Conservation (phyloP, 1,140 invertebrate species). For the Solenopsis invicta region DNA sequence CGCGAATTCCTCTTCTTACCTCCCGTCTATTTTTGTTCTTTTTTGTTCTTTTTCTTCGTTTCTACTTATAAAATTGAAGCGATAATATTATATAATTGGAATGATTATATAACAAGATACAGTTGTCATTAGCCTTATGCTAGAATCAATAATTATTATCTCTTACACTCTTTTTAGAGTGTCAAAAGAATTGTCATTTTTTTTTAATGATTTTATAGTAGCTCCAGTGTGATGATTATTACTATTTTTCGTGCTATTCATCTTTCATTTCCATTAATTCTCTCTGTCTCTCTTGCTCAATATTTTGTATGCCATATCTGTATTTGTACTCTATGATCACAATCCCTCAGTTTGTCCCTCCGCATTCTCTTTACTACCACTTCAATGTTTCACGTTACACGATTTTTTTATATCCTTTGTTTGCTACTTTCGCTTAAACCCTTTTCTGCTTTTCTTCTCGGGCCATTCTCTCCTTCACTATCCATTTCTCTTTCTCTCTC, state of each 20-base stretch:
- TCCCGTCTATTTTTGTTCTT: not conserved
- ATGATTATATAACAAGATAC: not conserved
- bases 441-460: not conserved
- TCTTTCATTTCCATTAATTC: not conserved
- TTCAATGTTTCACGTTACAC: not conserved
- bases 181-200: not conserved
- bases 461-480: not conserved
- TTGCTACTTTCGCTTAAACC: not conserved
- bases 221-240: not conserved
- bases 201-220: not conserved
- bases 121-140: not conserved
- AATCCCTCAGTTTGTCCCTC: not conserved
- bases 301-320: not conserved
- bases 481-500: not conserved
- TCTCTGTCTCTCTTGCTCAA: not conserved
- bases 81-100: not conserved
- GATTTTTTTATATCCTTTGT: constrained; percentile 41
- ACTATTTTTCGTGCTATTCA: not conserved
- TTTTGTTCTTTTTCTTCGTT: not conserved
- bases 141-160: constrained; percentile 7
- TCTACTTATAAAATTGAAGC: not conserved
- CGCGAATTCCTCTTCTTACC: too few species aligned
- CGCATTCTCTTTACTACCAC: not conserved
- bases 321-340: not conserved
- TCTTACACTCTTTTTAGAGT: not conserved